Base-by-base conservation (phyloP, 2,888 invertebrate species). In the Drosophila ustulata region DNA sequence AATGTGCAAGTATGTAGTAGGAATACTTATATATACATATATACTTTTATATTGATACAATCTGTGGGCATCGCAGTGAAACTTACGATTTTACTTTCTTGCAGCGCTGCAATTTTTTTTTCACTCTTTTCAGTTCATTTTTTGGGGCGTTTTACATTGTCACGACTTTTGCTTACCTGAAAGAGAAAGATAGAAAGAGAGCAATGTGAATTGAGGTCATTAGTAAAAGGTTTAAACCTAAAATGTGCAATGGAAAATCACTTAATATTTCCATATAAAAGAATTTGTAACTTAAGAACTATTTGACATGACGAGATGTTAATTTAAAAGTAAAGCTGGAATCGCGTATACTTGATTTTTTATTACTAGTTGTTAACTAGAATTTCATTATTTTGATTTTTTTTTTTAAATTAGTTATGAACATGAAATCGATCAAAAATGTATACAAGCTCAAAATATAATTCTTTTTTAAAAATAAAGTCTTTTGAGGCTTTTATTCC, bases 121-220 rank as follows among this genome's bases (percentile, higher is more conserved):
- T 23, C 25, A 41, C 23, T 55, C 51, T 56, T 23, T 39, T 56
- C 39, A 64, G 39, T 9, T 37, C 28, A n/a, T 43, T 58, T 79
- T 74, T 51, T 18, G 18, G 81, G 81, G 70, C 84, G 78, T 86
- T 77, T 77, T 71, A 75, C 66, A 62, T 66, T 74, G 85, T 89
- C 85, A 88, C 87, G 88, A 87, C 66, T 84, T 86, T 68, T 71
- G 84, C 89, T 86, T 86, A 86, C 85, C 85, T 86, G 88, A 88
- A 89, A 73, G 78, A 88, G 78, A 88, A 78, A 78, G 70, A 80
- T 63, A 73, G 70, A 73, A 69, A 75, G 68, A 75, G 69, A 75
- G 79, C 75, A 68, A 69, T 57, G 13, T 55, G 65, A 81, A 82
- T 86, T 88, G 72, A 63, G 89, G 88, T 80, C 89, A 89, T 84